A percentile compares a stretch with the other conserved stretches of the same genome.
Evolutionary conservation across 2,888 invertebrate species (phyloP).

Genomic region (Hydropsyche betteni): DNA sequence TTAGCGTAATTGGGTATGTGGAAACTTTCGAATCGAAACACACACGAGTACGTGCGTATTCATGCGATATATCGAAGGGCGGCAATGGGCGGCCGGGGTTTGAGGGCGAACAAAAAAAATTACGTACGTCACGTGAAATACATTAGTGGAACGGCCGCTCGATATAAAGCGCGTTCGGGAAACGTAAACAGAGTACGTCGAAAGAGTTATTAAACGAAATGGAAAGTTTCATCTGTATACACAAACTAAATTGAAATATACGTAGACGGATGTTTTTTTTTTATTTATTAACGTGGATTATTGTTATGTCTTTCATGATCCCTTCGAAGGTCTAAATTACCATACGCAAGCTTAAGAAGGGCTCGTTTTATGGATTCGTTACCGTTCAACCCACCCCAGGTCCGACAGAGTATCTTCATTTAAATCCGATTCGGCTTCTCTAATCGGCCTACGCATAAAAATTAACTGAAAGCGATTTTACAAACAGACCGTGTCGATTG

Average conservation of each 20-base stretch:
- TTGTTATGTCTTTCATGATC: neutral
- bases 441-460: slow-evolving; percentile 16
- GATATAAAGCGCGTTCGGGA: too few relatives aligned
- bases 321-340: neutral
- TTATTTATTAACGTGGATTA: too few relatives aligned
- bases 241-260: too few relatives aligned
- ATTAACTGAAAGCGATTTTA: slow-evolving; percentile 17
- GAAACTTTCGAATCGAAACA: slow-evolving; percentile 14
- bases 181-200: too few relatives aligned
- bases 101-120: neutral
- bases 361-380: neutral
- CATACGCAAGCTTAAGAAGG: neutral
- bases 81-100: too few relatives aligned
- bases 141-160: neutral
- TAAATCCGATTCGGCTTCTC: slow-evolving; percentile 15
- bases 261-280: too few relatives aligned
- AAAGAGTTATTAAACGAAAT: too few relatives aligned
- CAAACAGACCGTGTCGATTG: neutral
- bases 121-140: slow-evolving; percentile 7
- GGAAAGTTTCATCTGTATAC: too few relatives aligned
- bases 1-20: slow-evolving; percentile 15
- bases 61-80: neutral
- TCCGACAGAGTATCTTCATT: slow-evolving; percentile 1
- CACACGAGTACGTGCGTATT: neutral
- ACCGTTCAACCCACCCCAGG: slow-evolving; percentile 1